A percentile compares a stretch with the other conserved stretches of the same genome.
These are phyloP conservation scores for Archocentrus centrarchus DNA, from an alignment of 2,113 vertebrate genomes.

Conservation along the genomic window DNA sequence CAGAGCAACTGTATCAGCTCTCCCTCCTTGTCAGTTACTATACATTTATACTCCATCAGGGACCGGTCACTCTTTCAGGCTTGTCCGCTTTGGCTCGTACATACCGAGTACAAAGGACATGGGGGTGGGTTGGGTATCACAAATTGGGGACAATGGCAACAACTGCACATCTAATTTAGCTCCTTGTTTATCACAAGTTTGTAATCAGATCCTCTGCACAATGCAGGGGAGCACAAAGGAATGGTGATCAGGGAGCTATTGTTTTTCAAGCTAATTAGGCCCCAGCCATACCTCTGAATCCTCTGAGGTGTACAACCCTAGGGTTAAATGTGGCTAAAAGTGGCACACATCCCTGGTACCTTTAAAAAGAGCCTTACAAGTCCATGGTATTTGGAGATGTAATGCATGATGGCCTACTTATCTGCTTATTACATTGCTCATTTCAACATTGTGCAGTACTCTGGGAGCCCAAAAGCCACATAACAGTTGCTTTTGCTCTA, in stretches of 20 bases:
- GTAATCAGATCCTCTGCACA: constrained; percentile 82
- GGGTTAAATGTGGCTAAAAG: constrained; percentile 81
- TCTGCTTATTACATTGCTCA: constrained; percentile 70
- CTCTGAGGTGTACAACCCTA: constrained; percentile 63
- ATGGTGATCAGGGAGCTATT: constrained; percentile 85
- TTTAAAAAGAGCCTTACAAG: constrained; percentile 82
- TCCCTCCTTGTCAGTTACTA: constrained; percentile 75
- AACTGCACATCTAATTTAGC: constrained; percentile 87
- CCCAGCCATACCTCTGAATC: constrained; percentile 66
- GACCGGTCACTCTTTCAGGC: constrained; percentile 69
- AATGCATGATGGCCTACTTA: constrained; percentile 74
- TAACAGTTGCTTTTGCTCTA: constrained; percentile 76
- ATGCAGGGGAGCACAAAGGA: constrained; percentile 81
- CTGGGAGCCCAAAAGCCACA: constrained; percentile 45
- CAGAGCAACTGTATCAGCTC: constrained; percentile 69
- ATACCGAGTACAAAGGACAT: constrained; percentile 59
- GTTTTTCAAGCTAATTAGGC: constrained; percentile 87
- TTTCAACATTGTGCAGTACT: constrained; percentile 52
- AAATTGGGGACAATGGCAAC: constrained; percentile 84
- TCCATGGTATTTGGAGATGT: constrained; percentile 80
- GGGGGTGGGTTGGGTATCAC: constrained; percentile 78
- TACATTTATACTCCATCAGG: constrained; percentile 79
- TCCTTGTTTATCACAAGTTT: constrained; percentile 83
- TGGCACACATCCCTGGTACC: constrained; percentile 68
- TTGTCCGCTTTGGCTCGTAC: constrained; percentile 58